Evolutionary conservation across 2,888 invertebrate genomes (phyloP).

Genomic region (Ischnura elegans): DNA sequence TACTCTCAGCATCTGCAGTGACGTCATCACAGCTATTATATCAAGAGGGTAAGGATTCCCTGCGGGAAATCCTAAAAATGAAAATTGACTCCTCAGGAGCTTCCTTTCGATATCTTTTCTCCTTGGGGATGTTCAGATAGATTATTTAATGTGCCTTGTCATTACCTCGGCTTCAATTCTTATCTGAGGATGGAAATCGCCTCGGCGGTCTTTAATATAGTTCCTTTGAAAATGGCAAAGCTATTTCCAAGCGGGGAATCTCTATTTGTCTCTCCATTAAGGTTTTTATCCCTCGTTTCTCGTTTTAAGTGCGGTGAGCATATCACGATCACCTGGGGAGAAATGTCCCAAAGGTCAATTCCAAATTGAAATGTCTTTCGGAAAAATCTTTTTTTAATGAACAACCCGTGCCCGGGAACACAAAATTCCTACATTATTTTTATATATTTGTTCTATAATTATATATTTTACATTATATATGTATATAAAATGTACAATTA

Average conservation of each 20-base stretch:
- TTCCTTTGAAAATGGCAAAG: not conserved
- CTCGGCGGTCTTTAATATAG: not conserved
- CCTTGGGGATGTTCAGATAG: not conserved
- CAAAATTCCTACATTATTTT: no score
- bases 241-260: not conserved
- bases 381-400: no score
- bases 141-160: conserved; percentile 22
- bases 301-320: not conserved
- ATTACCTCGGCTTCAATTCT: conserved; percentile 16
- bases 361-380: no score
- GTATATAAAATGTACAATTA: no score
- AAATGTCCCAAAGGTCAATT: not conserved
- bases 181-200: not conserved
- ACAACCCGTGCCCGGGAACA: no score
- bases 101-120: not conserved
- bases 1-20: not conserved
- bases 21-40: not conserved
- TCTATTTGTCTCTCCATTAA: conserved; percentile 15
- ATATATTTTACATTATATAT: no score
- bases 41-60: not conserved
- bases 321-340: not conserved
- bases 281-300: not conserved
- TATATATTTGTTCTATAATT: no score
- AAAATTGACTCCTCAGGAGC: not conserved
- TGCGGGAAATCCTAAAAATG: not conserved